A percentile compares a stretch with the other conserved stretches of the same genome.
Evolutionary conservation across 2,888 invertebrate genomes (phyloP).

Genomic region (Aleiodes alternator): DNA sequence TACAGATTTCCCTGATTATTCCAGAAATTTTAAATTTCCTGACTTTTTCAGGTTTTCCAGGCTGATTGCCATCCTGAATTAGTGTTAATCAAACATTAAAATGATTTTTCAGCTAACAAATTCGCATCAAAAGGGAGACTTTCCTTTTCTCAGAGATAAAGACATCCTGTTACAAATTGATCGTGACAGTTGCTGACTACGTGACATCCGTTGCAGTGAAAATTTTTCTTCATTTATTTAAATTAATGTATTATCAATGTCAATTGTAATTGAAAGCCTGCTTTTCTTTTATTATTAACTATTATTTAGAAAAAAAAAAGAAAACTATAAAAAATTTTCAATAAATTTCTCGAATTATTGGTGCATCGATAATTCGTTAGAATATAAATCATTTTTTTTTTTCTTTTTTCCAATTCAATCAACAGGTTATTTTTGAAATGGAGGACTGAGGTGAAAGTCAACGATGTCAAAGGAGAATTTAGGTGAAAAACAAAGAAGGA

Average conservation of each 20-base stretch:
- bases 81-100: too few relatives aligned
- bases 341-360: too few relatives aligned
- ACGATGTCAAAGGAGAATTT: slow-evolving; percentile 11
- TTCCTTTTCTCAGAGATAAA: slow-evolving; percentile 51
- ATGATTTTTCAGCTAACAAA: too few relatives aligned
- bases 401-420: background rate
- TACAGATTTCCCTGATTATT: too few relatives aligned
- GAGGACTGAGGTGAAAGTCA: slow-evolving; percentile 36
- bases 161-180: slow-evolving; percentile 31
- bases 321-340: background rate
- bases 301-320: background rate
- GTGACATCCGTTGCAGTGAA: too few relatives aligned
- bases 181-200: background rate
- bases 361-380: background rate
- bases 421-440: slow-evolving; percentile 22
- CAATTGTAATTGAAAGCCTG: background rate
- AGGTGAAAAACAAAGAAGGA: background rate
- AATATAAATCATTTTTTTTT: background rate
- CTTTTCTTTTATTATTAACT: background rate
- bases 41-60: too few relatives aligned
- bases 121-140: background rate
- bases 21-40: too few relatives aligned
- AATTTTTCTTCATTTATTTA: too few relatives aligned
- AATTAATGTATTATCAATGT: too few relatives aligned
- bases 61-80: too few relatives aligned